Conservation (phyloP, 2,888 invertebrate genomes). For the Meiosimyza decipiens region DNA sequence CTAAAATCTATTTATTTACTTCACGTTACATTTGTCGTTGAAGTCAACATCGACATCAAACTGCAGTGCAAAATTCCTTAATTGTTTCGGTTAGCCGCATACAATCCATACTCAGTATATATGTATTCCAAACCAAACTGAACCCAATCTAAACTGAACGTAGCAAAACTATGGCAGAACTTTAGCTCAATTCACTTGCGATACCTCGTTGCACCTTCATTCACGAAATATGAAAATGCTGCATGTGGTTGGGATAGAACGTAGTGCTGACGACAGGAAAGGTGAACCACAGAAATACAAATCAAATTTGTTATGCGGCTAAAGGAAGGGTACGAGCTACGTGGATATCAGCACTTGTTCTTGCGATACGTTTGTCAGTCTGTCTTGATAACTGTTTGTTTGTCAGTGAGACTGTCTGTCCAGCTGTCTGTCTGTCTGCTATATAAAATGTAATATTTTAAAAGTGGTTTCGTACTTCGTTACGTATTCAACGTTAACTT, state of each 20-base stretch:
- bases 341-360: background rate
- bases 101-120: constrained; percentile 64
- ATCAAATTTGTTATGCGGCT: constrained; percentile 62
- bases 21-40: background rate
- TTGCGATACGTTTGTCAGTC: constrained; percentile 5
- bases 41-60: constrained; percentile 5
- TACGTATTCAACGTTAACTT: constrained; percentile 12
- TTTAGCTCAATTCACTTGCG: background rate
- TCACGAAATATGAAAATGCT: background rate
- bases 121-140: background rate
- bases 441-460: background rate
- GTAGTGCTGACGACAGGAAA: constrained; percentile 46
- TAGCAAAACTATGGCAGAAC: background rate
- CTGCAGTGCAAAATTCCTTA: constrained; percentile 59
- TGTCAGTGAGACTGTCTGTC: constrained; percentile 3
- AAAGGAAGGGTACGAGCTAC: background rate
- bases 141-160: background rate
- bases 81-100: constrained; percentile 66
- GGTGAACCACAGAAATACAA: constrained; percentile 64
- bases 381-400: constrained; percentile 10
- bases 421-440: constrained; percentile 4
- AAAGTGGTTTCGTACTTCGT: constrained; percentile 9
- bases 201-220: constrained; percentile 4
- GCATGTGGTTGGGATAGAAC: background rate
- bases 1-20: constrained; percentile 1